A percentile compares a stretch with the other conserved stretches of the same genome.
Evolutionary conservation across 2,888 invertebrate genomes (phyloP).

Genomic region (Aleiodes leptofemur): DNA sequence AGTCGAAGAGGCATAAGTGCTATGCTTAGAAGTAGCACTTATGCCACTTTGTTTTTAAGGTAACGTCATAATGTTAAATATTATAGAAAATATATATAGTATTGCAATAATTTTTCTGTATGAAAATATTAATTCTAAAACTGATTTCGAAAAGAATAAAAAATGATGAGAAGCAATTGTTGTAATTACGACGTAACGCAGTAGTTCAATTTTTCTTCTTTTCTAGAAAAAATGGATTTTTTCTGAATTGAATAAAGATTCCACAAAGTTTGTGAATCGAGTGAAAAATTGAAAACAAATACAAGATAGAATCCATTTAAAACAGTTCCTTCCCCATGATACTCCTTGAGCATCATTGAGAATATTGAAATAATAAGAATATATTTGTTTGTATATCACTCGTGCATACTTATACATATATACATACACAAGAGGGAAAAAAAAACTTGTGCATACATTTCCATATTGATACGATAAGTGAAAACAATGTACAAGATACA

Average conservation of each 20-base stretch:
- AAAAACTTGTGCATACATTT: slow-evolving; percentile 2
- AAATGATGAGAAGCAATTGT: neutral
- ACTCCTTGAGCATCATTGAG: neutral
- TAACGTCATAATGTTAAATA: too few relatives aligned
- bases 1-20: too few relatives aligned
- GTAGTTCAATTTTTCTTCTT: neutral
- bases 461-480: slow-evolving; percentile 1
- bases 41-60: too few relatives aligned
- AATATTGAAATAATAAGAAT: slow-evolving; percentile 10
- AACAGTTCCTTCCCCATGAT: neutral
- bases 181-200: neutral
- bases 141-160: neutral
- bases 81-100: too few relatives aligned
- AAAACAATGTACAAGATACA: slow-evolving; percentile 3
- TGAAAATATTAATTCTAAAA: too few relatives aligned
- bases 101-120: too few relatives aligned
- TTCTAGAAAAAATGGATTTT: neutral
- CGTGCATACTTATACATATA: too few relatives aligned
- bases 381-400: slow-evolving; percentile 14
- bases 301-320: neutral
- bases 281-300: neutral
- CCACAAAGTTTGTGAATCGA: too few relatives aligned
- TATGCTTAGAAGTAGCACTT: too few relatives aligned
- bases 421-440: too few relatives aligned
- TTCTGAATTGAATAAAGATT: too few relatives aligned